Evolutionary conservation across 2,888 invertebrate species (phyloP), one percentile per base, ranked within the genome.

Genomic region (Sarcophaga rosellei): DNA sequence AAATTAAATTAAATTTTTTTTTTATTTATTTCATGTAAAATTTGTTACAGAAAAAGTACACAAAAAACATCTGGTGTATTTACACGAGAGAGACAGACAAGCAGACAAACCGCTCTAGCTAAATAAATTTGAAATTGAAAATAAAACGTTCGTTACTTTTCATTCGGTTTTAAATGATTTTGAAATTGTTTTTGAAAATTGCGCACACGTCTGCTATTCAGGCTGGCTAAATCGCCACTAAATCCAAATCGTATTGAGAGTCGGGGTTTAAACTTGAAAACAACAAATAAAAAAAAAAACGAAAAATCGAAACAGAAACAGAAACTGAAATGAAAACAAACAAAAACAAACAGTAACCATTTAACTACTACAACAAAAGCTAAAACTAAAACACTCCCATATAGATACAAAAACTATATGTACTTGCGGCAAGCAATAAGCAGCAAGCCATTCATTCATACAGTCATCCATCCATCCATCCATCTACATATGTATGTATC

Each of bases 211-310:
- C 89, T 88, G 86, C 80, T 85, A 61, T 87, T 88, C 88, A 84
- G 84, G 89, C 88, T 88, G 88, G 88, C 88, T 88, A 78, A 88
- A 88, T 79, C 84, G 88, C 88, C 88, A 89, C 89, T 89, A 88
- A 88, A 88, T 85, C 75, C 62, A 81, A 85, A 81, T 72, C 81
- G 85, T 88, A 81, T 86, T 84, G 86, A 83, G 84, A 84, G 88
- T 86, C 81, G 86, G 82, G 74, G 87, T 81, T 88, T 88, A 89
- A 89, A 88, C 88, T 88, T 88, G 87, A 87, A 88, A 87, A 78
- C 57, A 78, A 63, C n/a, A 75, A 62, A 80, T 44, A 61, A 66
- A 68, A 53, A 77, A 63, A 81, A 20, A 61, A 53, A 35, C 44
- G 57, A 35, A 78, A 66, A 68, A 65, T 57, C 25, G 61, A 53